Evolutionary conservation across 2,797 vertebrate species (phyloP).

Genomic region (Halcyon badia): DNA sequence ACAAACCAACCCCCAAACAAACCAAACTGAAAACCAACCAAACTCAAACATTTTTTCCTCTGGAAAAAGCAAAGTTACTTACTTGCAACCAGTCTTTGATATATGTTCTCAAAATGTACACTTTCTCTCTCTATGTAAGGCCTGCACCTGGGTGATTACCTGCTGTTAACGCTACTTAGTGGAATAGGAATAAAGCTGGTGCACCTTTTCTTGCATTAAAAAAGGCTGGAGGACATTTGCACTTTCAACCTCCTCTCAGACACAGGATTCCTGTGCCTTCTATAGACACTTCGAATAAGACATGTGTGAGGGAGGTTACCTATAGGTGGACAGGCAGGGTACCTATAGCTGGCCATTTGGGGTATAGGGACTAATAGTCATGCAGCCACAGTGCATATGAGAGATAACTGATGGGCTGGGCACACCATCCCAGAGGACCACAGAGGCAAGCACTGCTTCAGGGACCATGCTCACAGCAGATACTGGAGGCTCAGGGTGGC

Average conservation of each 20-base stretch:
- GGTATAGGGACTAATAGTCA: neutral
- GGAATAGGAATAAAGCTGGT: neutral
- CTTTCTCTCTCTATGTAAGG: neutral
- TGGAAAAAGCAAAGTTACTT: neutral
- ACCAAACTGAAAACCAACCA: neutral
- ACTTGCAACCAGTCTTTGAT: neutral
- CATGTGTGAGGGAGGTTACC: neutral
- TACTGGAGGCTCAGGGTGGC: neutral
- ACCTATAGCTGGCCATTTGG: neutral
- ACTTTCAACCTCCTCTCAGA: no score
- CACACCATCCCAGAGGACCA: fast-evolving
- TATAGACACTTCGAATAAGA: neutral
- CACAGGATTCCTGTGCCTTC: neutral
- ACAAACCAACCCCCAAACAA: neutral
- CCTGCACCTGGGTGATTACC: neutral
- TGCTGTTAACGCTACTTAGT: neutral
- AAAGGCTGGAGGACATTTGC: no score
- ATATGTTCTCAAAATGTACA: neutral
- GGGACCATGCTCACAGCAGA: neutral
- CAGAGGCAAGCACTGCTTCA: neutral
- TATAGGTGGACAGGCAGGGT: neutral
- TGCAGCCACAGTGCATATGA: neutral
- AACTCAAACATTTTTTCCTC: neutral
- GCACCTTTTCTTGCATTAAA: fast-evolving
- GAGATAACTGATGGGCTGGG: neutral